Conservation (phyloP, 2,888 invertebrate genomes). For the Diarsia rubi region DNA sequence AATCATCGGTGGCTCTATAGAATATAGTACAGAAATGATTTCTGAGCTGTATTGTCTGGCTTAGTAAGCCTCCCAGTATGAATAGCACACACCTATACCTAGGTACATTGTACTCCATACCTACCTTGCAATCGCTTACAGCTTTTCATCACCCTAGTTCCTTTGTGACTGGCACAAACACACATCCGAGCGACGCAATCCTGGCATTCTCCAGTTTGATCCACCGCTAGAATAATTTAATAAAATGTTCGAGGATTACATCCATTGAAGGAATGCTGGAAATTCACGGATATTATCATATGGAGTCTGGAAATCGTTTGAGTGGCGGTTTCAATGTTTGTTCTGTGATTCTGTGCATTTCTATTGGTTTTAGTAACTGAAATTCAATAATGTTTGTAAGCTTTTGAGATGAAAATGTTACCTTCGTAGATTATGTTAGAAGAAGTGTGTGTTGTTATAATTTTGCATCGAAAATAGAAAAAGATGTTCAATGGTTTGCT, state of each 20-base stretch:
- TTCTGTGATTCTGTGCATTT: conserved; percentile 16
- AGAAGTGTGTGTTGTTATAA: background rate
- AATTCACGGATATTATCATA: conserved; percentile 25
- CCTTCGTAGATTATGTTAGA: background rate
- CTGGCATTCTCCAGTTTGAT: conserved; percentile 32
- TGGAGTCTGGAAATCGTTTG: conserved; percentile 5
- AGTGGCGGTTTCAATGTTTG: conserved; percentile 12
- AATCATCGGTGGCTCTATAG: background rate
- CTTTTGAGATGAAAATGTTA: background rate
- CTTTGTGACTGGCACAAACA: conserved; percentile 51
- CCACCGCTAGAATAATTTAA: conserved; percentile 35
- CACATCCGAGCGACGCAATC: conserved; percentile 25
- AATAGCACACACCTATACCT: background rate
- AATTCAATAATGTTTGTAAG: conserved; percentile 5
- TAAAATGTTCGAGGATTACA: conserved; percentile 30
- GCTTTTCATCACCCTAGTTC: conserved; percentile 41
- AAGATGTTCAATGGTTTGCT: background rate
- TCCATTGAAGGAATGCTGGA: background rate
- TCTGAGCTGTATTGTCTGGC: background rate
- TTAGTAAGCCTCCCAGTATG: background rate
- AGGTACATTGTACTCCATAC: conserved; percentile 4
- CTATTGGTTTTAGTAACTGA: background rate
- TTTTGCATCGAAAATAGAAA: background rate
- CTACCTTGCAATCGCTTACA: conserved; percentile 32
- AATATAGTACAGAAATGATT: background rate